A percentile compares a stretch with the other conserved stretches of the same genome.
Evolutionary conservation across 2,888 invertebrate species (phyloP).

Genomic region (Zygogramma bicolorata): DNA sequence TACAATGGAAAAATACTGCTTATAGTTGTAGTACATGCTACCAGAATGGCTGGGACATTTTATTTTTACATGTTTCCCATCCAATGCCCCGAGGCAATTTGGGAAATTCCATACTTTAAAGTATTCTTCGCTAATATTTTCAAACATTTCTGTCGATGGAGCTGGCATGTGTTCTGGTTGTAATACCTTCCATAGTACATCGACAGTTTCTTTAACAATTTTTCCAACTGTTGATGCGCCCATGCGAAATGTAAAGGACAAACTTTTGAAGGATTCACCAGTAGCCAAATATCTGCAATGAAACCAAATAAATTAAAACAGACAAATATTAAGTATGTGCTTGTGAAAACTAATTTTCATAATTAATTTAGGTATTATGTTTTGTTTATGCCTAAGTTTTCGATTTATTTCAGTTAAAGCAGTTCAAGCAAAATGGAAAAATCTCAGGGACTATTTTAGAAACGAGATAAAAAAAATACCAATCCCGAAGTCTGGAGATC

Average conservation of each 20-base stretch:
- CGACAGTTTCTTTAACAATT: background rate
- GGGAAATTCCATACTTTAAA: background rate
- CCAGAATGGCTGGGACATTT: slow-evolving; percentile 28
- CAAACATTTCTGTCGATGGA: background rate
- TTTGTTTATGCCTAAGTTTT: background rate
- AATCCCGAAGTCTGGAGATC: too few species aligned
- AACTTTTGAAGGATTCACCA: slow-evolving; percentile 1
- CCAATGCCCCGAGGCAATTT: background rate
- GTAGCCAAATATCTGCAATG: slow-evolving; percentile 14
- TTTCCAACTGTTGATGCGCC: background rate
- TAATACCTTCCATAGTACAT: background rate
- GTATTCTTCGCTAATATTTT: background rate
- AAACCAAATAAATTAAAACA: too few species aligned
- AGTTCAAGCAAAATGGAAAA: background rate
- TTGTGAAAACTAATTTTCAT: background rate
- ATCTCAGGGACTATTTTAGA: background rate
- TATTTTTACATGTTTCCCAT: background rate
- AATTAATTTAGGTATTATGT: too few species aligned
- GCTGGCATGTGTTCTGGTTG: background rate
- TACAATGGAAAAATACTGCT: slow-evolving; percentile 39
- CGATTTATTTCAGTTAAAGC: background rate
- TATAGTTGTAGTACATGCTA: slow-evolving; percentile 36
- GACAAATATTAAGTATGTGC: background rate
- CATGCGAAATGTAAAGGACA: slow-evolving; percentile 17
- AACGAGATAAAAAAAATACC: too few species aligned